A percentile compares a stretch with the other conserved stretches of the same genome.
These are phyloP conservation scores for Mizuhopecten yessoensis DNA, from an alignment of 1,140 invertebrate genomes.

Conservation along the genomic window DNA sequence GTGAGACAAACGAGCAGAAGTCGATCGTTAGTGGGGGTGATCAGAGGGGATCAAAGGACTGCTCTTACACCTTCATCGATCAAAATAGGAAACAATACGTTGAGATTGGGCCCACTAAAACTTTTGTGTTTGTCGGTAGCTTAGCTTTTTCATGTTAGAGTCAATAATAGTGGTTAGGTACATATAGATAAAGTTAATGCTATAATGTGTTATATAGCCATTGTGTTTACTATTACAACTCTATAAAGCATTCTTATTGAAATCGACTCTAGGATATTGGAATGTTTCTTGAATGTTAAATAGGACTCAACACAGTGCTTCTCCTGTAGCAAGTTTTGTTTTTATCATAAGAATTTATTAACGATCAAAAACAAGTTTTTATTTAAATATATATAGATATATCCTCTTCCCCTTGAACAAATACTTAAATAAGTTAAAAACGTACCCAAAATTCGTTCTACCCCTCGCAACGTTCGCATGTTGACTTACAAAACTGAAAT, in stretches of 20 bases:
- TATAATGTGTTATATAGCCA: neutral
- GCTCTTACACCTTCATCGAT: neutral
- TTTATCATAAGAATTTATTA: no score
- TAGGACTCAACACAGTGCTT: neutral
- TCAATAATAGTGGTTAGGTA: neutral
- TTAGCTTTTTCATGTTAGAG: neutral
- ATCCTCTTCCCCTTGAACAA: neutral
- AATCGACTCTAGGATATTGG: neutral
- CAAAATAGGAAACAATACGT: neutral
- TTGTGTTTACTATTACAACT: neutral
- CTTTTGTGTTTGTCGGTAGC: neutral
- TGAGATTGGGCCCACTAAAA: neutral
- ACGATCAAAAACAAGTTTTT: no score
- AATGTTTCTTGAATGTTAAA: neutral
- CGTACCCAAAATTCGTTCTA: neutral
- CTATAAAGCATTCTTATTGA: neutral
- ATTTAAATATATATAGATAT: no score
- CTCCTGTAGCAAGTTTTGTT: no score
- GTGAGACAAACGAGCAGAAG: conserved; percentile 29
- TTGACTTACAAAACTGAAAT: conserved; percentile 14
- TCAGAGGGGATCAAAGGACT: neutral
- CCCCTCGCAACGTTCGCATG: conserved; percentile 7
- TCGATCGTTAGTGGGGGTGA: neutral
- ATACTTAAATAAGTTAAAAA: neutral
- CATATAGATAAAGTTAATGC: neutral